Evolutionary conservation across 2,113 vertebrate genomes (phyloP).

Genomic region (Hemiprocne comata): DNA sequence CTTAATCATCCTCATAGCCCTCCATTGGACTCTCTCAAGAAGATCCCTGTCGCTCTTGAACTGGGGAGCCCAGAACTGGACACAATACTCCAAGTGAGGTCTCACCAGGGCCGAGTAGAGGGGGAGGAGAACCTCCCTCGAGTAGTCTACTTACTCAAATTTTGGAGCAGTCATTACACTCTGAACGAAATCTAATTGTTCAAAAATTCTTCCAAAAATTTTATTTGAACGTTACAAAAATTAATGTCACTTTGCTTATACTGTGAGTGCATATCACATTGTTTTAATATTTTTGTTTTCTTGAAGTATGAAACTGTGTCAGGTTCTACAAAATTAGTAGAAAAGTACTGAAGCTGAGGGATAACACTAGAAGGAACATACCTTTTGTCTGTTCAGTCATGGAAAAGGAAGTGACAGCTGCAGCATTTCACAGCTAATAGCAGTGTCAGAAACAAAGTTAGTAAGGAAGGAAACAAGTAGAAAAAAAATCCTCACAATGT

Average conservation of each 20-base stretch:
- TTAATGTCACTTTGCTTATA: not conserved
- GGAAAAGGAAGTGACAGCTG: conserved; percentile 28
- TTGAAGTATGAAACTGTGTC: not conserved
- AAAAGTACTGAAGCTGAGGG: not conserved
- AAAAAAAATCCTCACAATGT: not conserved
- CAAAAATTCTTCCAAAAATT: not conserved
- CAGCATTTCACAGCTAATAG: not conserved
- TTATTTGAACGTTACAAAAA: not conserved
- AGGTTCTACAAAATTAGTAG: not conserved
- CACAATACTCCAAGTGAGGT: too few species aligned
- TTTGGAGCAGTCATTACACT: not conserved
- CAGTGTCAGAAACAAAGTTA: not conserved
- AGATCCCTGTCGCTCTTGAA: too few species aligned
- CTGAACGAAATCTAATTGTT: not conserved
- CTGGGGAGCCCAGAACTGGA: too few species aligned
- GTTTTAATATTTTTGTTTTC: not conserved
- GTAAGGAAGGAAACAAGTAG: not conserved
- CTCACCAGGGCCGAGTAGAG: too few species aligned
- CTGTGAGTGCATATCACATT: not conserved
- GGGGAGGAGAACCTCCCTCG: too few species aligned
- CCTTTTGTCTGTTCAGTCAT: not conserved
- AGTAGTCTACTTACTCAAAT: not conserved
- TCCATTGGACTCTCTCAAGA: too few species aligned
- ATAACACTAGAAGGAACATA: not conserved
- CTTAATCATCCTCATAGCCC: too few species aligned